These are phyloP conservation scores for Istiophorus platypterus DNA, from an alignment of 2,113 vertebrate genomes.

Conservation along the genomic window DNA sequence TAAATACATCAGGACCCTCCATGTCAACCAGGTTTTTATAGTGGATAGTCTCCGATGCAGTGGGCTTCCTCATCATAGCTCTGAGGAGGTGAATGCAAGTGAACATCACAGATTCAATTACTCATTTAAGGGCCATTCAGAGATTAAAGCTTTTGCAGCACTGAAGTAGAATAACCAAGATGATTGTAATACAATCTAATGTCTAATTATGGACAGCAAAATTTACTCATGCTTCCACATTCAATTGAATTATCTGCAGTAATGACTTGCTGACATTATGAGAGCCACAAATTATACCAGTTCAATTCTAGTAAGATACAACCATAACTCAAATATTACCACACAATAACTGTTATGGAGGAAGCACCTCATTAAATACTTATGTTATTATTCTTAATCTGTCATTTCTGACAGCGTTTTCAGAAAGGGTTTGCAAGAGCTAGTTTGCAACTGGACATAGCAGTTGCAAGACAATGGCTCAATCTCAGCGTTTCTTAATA, in stretches of 20 bases:
- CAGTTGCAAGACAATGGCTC: neutral
- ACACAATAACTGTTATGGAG: neutral
- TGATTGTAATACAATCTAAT: conserved; percentile 1
- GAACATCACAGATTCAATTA: neutral
- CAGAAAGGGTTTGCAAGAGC: neutral
- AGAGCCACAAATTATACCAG: neutral
- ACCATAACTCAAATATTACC: neutral
- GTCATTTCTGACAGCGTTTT: neutral
- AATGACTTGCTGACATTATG: neutral
- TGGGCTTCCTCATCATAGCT: conserved; percentile 1
- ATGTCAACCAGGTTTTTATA: conserved; percentile 3
- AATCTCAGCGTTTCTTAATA: neutral
- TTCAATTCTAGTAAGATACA: neutral
- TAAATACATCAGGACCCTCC: neutral
- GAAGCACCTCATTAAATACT: neutral
- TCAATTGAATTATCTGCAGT: neutral
- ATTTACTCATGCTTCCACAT: neutral
- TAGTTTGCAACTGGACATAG: neutral
- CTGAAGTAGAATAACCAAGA: neutral
- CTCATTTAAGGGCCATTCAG: too few relatives aligned
- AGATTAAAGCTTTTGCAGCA: neutral
- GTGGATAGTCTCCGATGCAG: neutral
- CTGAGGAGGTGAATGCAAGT: neutral
- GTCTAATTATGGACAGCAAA: neutral
- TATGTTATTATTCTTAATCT: neutral